Evolutionary conservation across 2,888 invertebrate genomes (phyloP).

Genomic region (Argynnis bischoffii): DNA sequence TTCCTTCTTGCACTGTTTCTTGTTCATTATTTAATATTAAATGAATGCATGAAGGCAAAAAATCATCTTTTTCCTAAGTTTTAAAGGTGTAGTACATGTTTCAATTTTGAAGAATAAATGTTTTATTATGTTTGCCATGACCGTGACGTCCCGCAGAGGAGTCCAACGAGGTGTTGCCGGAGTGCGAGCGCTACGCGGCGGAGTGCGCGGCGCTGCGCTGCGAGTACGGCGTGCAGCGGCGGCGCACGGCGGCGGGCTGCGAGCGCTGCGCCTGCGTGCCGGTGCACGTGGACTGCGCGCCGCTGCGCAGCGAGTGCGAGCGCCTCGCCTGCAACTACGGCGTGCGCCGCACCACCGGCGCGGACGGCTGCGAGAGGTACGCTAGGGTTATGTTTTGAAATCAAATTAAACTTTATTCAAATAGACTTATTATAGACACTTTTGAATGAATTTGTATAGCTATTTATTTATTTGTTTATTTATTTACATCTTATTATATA

Average conservation of each 20-base stretch:
- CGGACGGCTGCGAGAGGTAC: conserved; percentile 62
- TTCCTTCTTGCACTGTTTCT: no score
- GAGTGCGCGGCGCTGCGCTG: conserved; percentile 86
- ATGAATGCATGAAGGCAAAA: no score
- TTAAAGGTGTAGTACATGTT: no score
- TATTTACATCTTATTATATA: no score
- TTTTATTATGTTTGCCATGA: no score
- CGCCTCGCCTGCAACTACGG: conserved; percentile 88
- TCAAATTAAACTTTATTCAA: no score
- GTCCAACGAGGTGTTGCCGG: conserved; percentile 55
- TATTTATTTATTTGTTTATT: no score
- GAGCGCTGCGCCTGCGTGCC: conserved; percentile 82
- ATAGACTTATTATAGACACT: no score
- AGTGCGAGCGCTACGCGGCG: conserved; percentile 81
- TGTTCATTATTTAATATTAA: no score
- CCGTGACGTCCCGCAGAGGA: conserved; percentile 29
- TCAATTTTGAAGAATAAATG: no score
- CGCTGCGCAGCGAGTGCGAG: conserved; percentile 83
- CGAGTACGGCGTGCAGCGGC: conserved; percentile 86
- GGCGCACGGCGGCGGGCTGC: conserved; percentile 78
- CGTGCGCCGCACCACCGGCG: conserved; percentile 66
- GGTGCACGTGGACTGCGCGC: conserved; percentile 76
- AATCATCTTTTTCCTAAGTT: no score
- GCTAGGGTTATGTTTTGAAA: not conserved
- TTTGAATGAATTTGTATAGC: no score